Base-by-base conservation (phyloP, 2,797 vertebrate species). In the Botia almorhae region DNA sequence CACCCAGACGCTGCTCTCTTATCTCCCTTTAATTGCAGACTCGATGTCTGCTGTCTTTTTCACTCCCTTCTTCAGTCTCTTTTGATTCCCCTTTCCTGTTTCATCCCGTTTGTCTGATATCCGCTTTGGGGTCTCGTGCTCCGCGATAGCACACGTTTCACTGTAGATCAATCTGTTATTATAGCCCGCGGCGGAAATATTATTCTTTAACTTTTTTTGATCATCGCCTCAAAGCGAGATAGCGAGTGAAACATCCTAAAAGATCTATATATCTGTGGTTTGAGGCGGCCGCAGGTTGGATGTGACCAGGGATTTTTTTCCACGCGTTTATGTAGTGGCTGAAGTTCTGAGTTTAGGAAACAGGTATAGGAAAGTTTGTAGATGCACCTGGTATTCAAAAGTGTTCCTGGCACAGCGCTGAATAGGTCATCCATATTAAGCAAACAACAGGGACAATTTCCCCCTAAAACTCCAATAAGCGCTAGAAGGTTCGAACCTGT, bases 151-250 rank as follows among this genome's bases (percentile, higher is more conserved):
- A 80, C 74, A 81, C 86, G 87, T 88, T 88, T 86, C 84, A 81
- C 84, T 89, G 85, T 19, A 85, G 84, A 89, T 91, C 89, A 88
- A 87, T 88, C 89, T 85, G 80, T 70, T 86, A 82, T 84, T 88
- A 84, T 85, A 80, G 82, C 84, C 81, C 26, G 90, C 87, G 86
- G 80, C 64, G 86, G 90, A 86, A 81, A 81, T 86, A 84, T 86
- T 87, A 74, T 87, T 88, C 84, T 60, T 69, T 74, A 56, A 33
- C 50, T 61, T 83, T 81, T 81, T 85, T 87, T 87, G 85, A 88
- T 88, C 84, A 77, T 77, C 55, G 87, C 90, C 89, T 93, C 92
- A 93, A 93, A 94, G 93, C 83, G 83, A 86, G 89, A 88, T 86
- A 89, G 89, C 83, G 68, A 76, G 36, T 76, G 50, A 73, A 60